Conservation (phyloP, 2,113 vertebrate genomes). For the Platichthys stellatus region DNA sequence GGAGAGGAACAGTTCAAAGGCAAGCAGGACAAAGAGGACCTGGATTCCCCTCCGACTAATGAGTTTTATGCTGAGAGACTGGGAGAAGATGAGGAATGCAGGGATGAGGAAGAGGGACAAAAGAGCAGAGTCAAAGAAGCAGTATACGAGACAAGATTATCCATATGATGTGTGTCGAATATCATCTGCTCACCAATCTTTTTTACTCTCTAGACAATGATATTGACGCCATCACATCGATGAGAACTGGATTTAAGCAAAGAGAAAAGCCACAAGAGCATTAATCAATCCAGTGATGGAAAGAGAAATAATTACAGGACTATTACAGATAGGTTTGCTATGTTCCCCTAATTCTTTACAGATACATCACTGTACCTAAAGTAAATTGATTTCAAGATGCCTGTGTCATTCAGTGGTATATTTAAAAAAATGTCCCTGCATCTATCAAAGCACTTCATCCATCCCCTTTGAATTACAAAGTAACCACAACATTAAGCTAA, state of each 20-base stretch:
- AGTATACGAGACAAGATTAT: not conserved
- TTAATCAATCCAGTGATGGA: not conserved
- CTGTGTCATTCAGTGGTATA: not conserved
- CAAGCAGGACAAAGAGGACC: not conserved
- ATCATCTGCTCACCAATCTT: not conserved
- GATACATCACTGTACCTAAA: not conserved
- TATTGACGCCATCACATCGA: not conserved
- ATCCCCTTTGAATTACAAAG: not conserved
- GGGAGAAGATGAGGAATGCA: not conserved
- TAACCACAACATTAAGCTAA: not conserved
- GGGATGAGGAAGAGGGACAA: slow-evolving; percentile 1
- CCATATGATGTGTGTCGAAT: not conserved
- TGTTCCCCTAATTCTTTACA: not conserved
- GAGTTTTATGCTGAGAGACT: not conserved
- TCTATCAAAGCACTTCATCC: slow-evolving; percentile 6
- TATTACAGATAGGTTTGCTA: not conserved
- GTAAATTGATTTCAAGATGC: not conserved
- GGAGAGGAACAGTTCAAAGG: slow-evolving; percentile 22
- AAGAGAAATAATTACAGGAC: not conserved
- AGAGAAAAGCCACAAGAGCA: not conserved
- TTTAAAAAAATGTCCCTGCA: not conserved
- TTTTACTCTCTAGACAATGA: not conserved
- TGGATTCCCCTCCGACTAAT: not conserved
- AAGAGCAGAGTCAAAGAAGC: not conserved
- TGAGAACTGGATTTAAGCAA: not conserved